Percentiles rank a stretch among this genome's conserved stretches.
These are phyloP conservation scores for Tenthredo notha DNA, from an alignment of 2,888 invertebrate species.

Conservation along the genomic window DNA sequence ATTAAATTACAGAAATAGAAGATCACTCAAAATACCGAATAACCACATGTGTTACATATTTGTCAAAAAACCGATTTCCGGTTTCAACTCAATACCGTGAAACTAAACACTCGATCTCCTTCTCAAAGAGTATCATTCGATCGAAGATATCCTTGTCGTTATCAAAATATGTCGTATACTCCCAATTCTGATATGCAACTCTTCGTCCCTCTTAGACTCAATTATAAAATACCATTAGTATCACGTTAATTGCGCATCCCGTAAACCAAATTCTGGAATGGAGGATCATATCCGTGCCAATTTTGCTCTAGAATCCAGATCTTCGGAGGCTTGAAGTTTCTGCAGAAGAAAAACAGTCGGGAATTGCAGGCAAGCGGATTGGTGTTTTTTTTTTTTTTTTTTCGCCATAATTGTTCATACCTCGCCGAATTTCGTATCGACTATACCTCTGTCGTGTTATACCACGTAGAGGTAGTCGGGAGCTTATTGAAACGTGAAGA, in stretches of 20 bases:
- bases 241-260: background rate
- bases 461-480: background rate
- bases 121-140: background rate
- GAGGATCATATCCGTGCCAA: background rate
- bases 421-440: background rate
- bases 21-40: background rate
- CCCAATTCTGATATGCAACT: background rate
- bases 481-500: slow-evolving; percentile 33
- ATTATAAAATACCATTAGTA: background rate
- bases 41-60: background rate
- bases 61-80: background rate
- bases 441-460: background rate
- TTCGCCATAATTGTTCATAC: background rate
- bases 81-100: background rate
- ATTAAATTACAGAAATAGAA: slow-evolving; percentile 6
- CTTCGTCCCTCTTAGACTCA: background rate
- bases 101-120: background rate
- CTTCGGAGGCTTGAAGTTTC: background rate
- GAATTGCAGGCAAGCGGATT: background rate
- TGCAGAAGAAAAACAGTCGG: background rate
- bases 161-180: background rate
- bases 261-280: background rate
- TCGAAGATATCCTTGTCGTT: background rate
- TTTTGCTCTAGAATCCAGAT: background rate
- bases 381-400: background rate